Base-by-base conservation (phyloP, 2,113 vertebrate species). In the Ariopsis seemanni region DNA sequence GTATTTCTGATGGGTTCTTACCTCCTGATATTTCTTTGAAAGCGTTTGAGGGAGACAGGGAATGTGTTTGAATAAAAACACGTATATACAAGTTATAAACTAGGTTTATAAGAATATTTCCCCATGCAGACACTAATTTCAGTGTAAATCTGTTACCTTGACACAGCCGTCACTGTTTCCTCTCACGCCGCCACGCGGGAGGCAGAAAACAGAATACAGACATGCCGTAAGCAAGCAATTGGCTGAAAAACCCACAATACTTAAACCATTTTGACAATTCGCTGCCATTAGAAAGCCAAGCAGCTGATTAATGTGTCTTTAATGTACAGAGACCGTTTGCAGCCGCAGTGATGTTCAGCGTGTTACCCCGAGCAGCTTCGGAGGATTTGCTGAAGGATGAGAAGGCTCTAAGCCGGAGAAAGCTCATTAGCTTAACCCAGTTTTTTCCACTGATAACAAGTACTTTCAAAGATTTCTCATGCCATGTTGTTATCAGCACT, bases 21-120 rank as follows among this genome's bases (percentile, higher is more conserved):
- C 95, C 95, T 96, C 91, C 85, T 91, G 92, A 91, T 14, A 89
- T 91, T 89, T 94, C 95, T 95, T 93, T 87, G 94, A 91, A 95
- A 30, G 95, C 95, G 90, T 94, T 94, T 91, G 89, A 90, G 88
- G 89, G 90, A 94, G 87, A 95, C 90, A 95, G 27, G 88, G 67
- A 87, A 93, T 30, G 82, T 83, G 58, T 90, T 90, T 92, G 91
- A 89, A 86, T 15, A 87, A 71, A 85, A 91, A 90, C 74, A 92
- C 77, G 89, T 82, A 67, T 77, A 20, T 22, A 72, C 25, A 82
- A 48, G 52, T 7, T n/a, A 30, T 0, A 57, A 30, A 58, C 11
- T 17, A 57, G 55, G 17, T 8, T 20, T 58, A 58, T 80, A 20
- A 57, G 34, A 30, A 12, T 27, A 60, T 60, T 22, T 42, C 55